Percentiles rank a stretch among this genome's conserved stretches.
Conservation (phyloP, 2,888 invertebrate genomes). For the Drosophila colorata region DNA sequence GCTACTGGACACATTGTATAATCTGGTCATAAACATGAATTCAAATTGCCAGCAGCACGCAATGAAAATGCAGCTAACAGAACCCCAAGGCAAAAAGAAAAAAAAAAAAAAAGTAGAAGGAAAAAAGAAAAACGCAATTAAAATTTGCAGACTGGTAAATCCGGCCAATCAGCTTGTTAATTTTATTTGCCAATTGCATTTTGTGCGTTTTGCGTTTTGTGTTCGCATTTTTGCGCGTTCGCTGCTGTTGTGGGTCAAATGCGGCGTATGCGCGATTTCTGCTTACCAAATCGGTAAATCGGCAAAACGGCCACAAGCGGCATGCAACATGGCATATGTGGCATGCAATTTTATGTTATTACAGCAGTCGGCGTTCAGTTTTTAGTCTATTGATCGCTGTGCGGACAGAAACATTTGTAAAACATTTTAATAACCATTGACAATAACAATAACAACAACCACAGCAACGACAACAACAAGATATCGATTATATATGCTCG, state of each 20-base stretch:
- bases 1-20: conserved; percentile 39
- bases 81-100: conserved; percentile 27
- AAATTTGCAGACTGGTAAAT: conserved; percentile 56
- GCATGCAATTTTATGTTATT: conserved; percentile 67
- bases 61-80: conserved; percentile 49
- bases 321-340: conserved; percentile 50
- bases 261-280: conserved; percentile 68
- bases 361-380: conserved; percentile 37
- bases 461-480: conserved; percentile 35
- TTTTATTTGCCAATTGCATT: conserved; percentile 71
- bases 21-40: conserved; percentile 30
- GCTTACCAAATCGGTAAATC: conserved; percentile 41
- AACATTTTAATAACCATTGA: conserved; percentile 79
- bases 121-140: conserved; percentile 67
- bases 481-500: conserved; percentile 28
- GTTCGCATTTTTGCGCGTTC: conserved; percentile 45
- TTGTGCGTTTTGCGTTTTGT: conserved; percentile 23
- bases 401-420: conserved; percentile 77
- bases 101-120: background rate
- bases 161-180: conserved; percentile 59
- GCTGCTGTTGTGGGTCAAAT: conserved; percentile 57
- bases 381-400: conserved; percentile 44
- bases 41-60: conserved; percentile 44
- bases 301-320: conserved; percentile 28
- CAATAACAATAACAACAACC: conserved; percentile 52